Base-by-base conservation (phyloP, 2,113 vertebrate species). In the Upupa epops region DNA sequence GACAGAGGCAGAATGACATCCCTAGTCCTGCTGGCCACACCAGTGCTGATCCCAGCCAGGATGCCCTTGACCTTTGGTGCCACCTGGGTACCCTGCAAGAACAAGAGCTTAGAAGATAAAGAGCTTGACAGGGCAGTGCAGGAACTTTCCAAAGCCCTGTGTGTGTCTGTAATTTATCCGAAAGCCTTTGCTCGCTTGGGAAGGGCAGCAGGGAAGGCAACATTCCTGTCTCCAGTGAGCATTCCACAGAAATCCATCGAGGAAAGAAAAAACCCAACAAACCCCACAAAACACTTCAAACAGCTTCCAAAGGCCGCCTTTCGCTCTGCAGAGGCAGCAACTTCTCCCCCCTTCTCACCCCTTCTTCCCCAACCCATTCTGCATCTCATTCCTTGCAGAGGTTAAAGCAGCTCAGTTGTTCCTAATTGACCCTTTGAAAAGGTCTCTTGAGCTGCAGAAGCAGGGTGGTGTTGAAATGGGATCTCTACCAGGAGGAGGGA, bases 181-280 rank as follows among this genome's bases (percentile, higher is more conserved):
- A 81, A 78, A 92, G 89, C 92, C 70, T 6, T 61, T 79, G 84
- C 76, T 70, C 34, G 22, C 75, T 74, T 66, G 90, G 88, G 88
- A 90, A 93, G 73, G 88, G 83, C 88, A 86, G 89, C 76, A 56
- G 94, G 68, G 81, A 92, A 95, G 92, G 83, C 92, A 90, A 92
- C 91, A 93, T 96, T 96, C 91, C 91, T 89, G 83, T 79, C 91
- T 93, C 91, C 86, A 84, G n/a, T 32, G 83, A 95, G 92, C 95
- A 88, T 95, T 86, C 92, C 94, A 86, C 86, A 92, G 95, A 88
- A 86, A 92, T 59, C 56, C 92, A 74, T 52, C 52, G 86, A 88
- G 83, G 72, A 55, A 54, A 74, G 45, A 7, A 10, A 6, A 51
- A 86, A 10, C 8, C 46, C 84, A 58, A 52, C 45, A 46, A 46